Conservation (phyloP, 2,113 vertebrate genomes). For the Ranitomeya variabilis region DNA sequence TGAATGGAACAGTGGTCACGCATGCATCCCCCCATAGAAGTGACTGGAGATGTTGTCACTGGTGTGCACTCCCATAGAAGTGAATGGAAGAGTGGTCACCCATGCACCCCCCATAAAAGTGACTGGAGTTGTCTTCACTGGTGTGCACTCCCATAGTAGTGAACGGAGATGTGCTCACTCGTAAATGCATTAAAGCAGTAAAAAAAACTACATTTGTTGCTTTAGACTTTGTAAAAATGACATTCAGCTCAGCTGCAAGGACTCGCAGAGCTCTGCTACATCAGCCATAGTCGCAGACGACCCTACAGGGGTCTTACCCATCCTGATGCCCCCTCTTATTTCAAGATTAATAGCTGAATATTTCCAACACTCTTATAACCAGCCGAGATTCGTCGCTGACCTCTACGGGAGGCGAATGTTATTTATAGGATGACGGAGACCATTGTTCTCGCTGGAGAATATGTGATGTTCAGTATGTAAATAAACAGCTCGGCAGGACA, state of each 20-base stretch:
- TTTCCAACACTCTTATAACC: neutral
- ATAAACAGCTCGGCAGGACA: neutral
- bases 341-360: neutral
- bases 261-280: neutral
- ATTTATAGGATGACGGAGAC: neutral
- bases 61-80: too few relatives aligned
- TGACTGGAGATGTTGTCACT: too few relatives aligned
- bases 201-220: neutral
- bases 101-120: too few relatives aligned
- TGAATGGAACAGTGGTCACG: too few relatives aligned
- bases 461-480: neutral
- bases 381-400: neutral
- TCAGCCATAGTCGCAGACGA: neutral
- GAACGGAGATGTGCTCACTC: too few relatives aligned
- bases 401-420: neutral
- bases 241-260: neutral
- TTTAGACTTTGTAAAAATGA: neutral
- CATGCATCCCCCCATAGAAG: too few relatives aligned
- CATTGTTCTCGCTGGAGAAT: neutral
- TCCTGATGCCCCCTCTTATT: neutral
- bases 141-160: too few relatives aligned
- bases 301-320: neutral
- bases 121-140: too few relatives aligned
- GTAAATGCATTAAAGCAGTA: neutral
- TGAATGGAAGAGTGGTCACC: too few relatives aligned